Evolutionary conservation across 2,888 invertebrate species (phyloP).

Genomic region (Aradus depressus): DNA sequence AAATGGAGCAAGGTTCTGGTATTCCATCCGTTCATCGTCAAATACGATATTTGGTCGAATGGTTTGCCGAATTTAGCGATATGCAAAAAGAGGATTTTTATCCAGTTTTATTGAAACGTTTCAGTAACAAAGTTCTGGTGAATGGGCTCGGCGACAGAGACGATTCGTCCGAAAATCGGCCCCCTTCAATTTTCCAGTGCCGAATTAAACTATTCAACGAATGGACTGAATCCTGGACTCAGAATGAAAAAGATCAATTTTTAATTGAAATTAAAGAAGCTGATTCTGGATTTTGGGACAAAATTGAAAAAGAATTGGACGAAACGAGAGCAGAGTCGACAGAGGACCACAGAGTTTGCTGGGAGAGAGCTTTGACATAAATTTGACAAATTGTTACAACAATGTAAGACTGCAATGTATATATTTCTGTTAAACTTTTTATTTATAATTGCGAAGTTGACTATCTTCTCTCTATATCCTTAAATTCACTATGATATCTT

Average conservation of each 20-base stretch:
- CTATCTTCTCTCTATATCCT: no score
- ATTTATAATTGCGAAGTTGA: no score
- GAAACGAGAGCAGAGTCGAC: no score
- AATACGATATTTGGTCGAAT: slow-evolving; percentile 67
- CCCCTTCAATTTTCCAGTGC: slow-evolving; percentile 71
- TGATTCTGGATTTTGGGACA: slow-evolving; percentile 59
- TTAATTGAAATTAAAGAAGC: slow-evolving; percentile 57
- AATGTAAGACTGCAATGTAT: no score
- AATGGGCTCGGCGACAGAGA: slow-evolving; percentile 59
- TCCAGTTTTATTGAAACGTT: slow-evolving; percentile 57
- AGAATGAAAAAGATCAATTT: slow-evolving; percentile 57
- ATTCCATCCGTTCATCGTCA: slow-evolving; percentile 54
- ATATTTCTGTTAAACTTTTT: no score
- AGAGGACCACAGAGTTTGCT: no score
- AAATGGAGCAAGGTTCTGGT: no score
- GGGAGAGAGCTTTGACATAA: no score
- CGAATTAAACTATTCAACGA: slow-evolving; percentile 74
- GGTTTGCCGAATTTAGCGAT: slow-evolving; percentile 85
- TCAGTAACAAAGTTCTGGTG: slow-evolving; percentile 49
- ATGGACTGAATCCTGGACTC: slow-evolving; percentile 70
- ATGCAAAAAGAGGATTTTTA: slow-evolving; percentile 75
- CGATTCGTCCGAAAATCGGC: slow-evolving; percentile 54
- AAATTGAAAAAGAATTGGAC: slow-evolving; percentile 41
- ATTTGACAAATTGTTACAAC: no score
- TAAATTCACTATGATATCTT: no score